These are phyloP conservation scores for Dinoponera quadriceps DNA, from an alignment of 1,140 invertebrate species.

Conservation along the genomic window DNA sequence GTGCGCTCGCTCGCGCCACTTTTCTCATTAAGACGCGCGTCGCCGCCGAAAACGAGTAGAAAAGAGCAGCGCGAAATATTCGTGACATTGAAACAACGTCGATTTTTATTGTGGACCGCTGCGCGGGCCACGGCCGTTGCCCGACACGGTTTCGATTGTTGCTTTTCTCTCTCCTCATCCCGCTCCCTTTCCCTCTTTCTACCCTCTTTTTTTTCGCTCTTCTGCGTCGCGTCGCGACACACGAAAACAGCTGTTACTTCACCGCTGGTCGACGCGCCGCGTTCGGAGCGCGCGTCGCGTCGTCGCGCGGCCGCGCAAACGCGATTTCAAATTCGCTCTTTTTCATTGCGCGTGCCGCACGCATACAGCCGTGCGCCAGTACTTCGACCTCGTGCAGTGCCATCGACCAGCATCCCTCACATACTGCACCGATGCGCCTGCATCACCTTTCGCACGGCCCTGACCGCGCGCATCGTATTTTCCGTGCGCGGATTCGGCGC, in stretches of 20 bases:
- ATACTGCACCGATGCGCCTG: constrained; percentile 29
- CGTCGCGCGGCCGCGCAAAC: constrained; percentile 60
- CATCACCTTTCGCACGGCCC: constrained; percentile 42
- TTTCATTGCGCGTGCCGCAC: constrained; percentile 39
- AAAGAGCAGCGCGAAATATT: constrained; percentile 50
- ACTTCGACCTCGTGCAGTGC: constrained; percentile 56
- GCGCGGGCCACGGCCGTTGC: constrained; percentile 71
- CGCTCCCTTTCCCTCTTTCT: constrained; percentile 41
- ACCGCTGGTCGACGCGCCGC: constrained; percentile 41
- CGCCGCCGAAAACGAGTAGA: neutral
- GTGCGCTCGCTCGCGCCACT: neutral
- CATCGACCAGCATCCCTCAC: constrained; percentile 41
- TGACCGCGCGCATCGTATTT: constrained; percentile 49
- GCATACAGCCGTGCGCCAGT: constrained; percentile 25
- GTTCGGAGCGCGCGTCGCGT: constrained; percentile 9
- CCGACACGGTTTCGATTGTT: constrained; percentile 77
- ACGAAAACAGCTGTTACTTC: constrained; percentile 77
- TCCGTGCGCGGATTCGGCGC: constrained; percentile 20
- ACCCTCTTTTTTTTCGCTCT: constrained; percentile 66
- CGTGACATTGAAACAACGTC: constrained; percentile 73
- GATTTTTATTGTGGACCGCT: constrained; percentile 64
- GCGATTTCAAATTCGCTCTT: constrained; percentile 67
- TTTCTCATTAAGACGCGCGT: constrained; percentile 20
- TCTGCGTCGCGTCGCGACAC: constrained; percentile 64
- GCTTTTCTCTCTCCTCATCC: constrained; percentile 66